Evolutionary conservation across 2,797 vertebrate genomes (phyloP).

Genomic region (Gallinago solitaria): DNA sequence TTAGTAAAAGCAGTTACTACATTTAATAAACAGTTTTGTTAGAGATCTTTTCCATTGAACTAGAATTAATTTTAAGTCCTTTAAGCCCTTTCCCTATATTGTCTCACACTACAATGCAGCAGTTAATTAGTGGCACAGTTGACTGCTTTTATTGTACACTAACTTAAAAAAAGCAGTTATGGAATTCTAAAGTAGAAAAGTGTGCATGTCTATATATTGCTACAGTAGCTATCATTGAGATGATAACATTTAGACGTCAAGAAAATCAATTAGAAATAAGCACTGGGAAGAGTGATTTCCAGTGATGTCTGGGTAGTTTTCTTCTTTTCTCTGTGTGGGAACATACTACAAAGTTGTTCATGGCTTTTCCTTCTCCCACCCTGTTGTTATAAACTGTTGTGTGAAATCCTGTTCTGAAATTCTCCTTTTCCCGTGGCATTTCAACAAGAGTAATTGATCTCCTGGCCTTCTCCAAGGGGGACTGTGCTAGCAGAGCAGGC

Average conservation of each 20-base stretch:
- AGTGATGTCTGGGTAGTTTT: background rate
- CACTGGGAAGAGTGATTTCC: background rate
- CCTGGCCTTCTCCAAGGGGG: background rate
- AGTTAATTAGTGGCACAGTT: background rate
- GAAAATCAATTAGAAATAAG: background rate
- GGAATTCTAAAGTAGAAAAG: background rate
- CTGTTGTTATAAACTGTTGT: background rate
- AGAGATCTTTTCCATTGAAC: background rate
- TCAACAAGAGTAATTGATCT: constrained; percentile 17
- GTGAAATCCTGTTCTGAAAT: constrained; percentile 15
- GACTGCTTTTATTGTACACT: background rate
- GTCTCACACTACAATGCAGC: background rate
- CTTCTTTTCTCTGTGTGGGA: background rate
- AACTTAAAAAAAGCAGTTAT: background rate
- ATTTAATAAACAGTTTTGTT: background rate
- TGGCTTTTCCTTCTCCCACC: background rate
- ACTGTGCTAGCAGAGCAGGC: background rate
- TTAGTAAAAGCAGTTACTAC: background rate
- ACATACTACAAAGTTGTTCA: background rate
- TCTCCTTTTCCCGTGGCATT: background rate
- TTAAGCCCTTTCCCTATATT: background rate
- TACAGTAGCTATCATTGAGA: background rate
- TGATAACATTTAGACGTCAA: background rate
- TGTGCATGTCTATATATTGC: background rate
- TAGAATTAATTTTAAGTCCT: background rate